Evolutionary conservation across 2,797 vertebrate genomes (phyloP).

Genomic region (Alca torda): DNA sequence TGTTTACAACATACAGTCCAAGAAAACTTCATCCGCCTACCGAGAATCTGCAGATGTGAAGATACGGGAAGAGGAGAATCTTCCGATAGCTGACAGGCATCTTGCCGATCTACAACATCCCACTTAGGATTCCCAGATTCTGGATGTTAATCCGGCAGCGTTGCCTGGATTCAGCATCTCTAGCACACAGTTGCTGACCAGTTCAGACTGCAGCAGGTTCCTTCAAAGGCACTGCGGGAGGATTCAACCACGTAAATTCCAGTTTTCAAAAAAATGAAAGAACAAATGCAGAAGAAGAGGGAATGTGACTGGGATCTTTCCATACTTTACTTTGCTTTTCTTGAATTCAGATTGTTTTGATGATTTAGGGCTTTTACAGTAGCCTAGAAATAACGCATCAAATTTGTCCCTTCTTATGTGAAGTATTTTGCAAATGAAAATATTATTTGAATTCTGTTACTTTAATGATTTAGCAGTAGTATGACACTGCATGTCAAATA

Average conservation of each 20-base stretch:
- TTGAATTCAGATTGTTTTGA: conserved; percentile 64
- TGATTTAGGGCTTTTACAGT: conserved; percentile 57
- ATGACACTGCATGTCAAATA: background rate
- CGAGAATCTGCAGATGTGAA: background rate
- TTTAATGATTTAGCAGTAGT: background rate
- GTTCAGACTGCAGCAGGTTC: background rate
- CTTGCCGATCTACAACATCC: background rate
- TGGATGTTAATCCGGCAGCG: background rate
- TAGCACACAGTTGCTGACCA: background rate
- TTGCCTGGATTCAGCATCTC: background rate
- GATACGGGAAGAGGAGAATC: background rate
- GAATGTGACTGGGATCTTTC: conserved; percentile 14
- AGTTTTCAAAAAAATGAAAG: conserved; percentile 79
- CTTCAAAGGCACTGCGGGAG: conserved; percentile 4
- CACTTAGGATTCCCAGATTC: background rate
- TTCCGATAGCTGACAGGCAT: background rate
- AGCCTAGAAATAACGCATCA: conserved; percentile 56
- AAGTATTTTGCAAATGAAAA: background rate
- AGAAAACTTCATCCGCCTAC: background rate
- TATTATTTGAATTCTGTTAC: background rate
- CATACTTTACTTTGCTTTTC: conserved; percentile 31
- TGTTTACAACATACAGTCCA: conserved; percentile 15
- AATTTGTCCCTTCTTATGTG: background rate
- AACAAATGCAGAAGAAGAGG: background rate
- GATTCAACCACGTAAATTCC: conserved; percentile 83